Base-by-base conservation (phyloP, 2,888 invertebrate genomes). In the Luperina nickerlii region DNA sequence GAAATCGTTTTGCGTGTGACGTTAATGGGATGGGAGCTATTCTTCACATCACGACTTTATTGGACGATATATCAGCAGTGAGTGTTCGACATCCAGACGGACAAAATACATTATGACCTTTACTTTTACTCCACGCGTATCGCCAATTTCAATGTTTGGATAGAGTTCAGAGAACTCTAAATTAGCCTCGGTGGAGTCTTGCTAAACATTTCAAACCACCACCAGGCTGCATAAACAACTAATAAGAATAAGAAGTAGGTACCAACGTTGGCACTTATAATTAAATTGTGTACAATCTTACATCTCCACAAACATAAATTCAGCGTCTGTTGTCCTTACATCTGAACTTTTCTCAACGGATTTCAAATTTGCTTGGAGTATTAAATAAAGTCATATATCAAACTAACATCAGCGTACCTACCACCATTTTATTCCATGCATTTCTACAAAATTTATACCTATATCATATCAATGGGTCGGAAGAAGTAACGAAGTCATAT, bases 21-120 rank as follows among this genome's bases (percentile, higher is more conserved):
- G 92, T 94, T 95, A 95, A 96, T 95, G 94, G 95, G 93, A 95
- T 93, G 91, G 91, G 90, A 90, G 92, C 95, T 93, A 94, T 95
- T 95, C 94, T 94, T 95, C 94, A 94, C 94, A 93, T 94, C 93
- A 92, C 90, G 91, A 92, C 92, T 94, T 95, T 95, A 95, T 95
- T 95, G 95, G 92, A 91, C 93, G 86, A 94, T 95, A 93, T 92
- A 94, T 95, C 93, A 94, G 87, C 82, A 74, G 86, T 85, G 87
- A 90, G 90, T 90, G 89, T 91, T 89, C 88, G 88, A 89, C 83
- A 84, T 82, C 73, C 78, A 78, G 81, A 80, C 79, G 71, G 82
- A 86, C 84, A 81, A 81, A 85, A 88, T 80, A 85, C 86, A 86
- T 90, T 83, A 89, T 87, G 82, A 82, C 63, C 80, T 79, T 85